Conservation (phyloP, 1,140 invertebrate genomes). For the Brachionus rotundiformis region DNA sequence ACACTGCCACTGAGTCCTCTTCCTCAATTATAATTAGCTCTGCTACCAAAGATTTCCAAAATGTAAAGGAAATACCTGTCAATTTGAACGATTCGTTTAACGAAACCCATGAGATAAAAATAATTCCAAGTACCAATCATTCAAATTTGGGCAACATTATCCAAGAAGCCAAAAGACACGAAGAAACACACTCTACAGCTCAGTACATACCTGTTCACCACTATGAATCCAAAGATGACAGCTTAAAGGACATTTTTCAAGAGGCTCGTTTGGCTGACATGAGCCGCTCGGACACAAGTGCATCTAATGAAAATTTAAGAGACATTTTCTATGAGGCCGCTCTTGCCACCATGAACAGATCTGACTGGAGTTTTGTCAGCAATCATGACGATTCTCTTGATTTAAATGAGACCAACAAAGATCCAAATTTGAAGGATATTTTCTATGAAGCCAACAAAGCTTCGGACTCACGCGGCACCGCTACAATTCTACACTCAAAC, state of each 20-base stretch:
- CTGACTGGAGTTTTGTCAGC: not conserved
- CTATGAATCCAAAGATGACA: not conserved
- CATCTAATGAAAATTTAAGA: constrained; percentile 5
- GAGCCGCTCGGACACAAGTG: not conserved
- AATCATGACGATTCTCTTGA: not conserved
- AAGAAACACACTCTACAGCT: not conserved
- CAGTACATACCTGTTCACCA: constrained; percentile 27
- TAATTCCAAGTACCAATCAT: not conserved
- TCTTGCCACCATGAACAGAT: constrained; percentile 13
- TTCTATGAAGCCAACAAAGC: constrained; percentile 20
- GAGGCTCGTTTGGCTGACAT: constrained; percentile 13
- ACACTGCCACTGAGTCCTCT: not conserved
- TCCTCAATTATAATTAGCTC: not conserved
- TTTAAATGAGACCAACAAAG: not conserved
- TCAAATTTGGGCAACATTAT: constrained; percentile 31
- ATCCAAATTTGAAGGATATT: not conserved
- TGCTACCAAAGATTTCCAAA: not conserved
- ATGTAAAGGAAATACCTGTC: constrained; percentile 13
- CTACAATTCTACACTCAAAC: not conserved
- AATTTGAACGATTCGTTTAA: constrained; percentile 30
- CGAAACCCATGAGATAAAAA: constrained; percentile 26
- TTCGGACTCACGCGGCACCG: not conserved
- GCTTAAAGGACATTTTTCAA: constrained; percentile 18
- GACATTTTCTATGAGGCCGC: constrained; percentile 34
- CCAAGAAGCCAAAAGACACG: constrained; percentile 6